These are phyloP conservation scores for Adineta ricciae DNA, from an alignment of 2,888 invertebrate genomes.

Conservation along the genomic window DNA sequence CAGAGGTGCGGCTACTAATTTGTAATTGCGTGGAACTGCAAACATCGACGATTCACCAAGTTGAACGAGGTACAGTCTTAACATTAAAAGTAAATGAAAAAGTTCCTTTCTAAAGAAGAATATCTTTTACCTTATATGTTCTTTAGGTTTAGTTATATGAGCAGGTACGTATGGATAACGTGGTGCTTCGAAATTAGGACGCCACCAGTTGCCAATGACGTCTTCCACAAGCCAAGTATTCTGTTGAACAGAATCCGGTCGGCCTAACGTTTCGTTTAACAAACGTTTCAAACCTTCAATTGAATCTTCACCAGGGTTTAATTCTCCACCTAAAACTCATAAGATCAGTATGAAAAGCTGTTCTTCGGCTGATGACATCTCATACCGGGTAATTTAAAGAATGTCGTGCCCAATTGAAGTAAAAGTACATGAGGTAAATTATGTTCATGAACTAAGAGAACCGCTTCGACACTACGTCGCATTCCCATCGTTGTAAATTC, in stretches of 20 bases:
- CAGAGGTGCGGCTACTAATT: slow-evolving; percentile 91
- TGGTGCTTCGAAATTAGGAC: slow-evolving; percentile 98
- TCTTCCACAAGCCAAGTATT: slow-evolving; percentile 97
- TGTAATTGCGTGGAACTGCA: slow-evolving; percentile 98
- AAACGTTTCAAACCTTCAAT: slow-evolving; percentile 89
- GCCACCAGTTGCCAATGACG: slow-evolving; percentile 96
- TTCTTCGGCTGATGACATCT: too few species aligned
- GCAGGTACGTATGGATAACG: slow-evolving; percentile 99
- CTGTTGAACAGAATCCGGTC: slow-evolving; percentile 72
- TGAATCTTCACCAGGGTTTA: slow-evolving; percentile 82
- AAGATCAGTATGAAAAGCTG: too few species aligned
- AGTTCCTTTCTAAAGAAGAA: too few species aligned
- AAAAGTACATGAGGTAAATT: slow-evolving; percentile 90
- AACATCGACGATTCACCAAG: slow-evolving; percentile 92
- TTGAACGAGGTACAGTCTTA: slow-evolving; percentile 78
- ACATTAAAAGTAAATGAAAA: background rate
- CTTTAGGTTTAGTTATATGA: slow-evolving; percentile 97
- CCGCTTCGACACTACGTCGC: slow-evolving; percentile 73
- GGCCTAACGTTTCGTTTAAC: slow-evolving; percentile 71
- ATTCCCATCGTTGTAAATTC: slow-evolving; percentile 95
- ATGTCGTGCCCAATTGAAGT: slow-evolving; percentile 90
- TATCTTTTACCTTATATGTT: slow-evolving; percentile 64
- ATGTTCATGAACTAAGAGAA: slow-evolving; percentile 88
- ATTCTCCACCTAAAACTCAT: slow-evolving; percentile 65
- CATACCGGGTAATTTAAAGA: slow-evolving; percentile 76